Evolutionary conservation across 2,888 invertebrate genomes (phyloP).

Genomic region (Drosophila tripunctata): DNA sequence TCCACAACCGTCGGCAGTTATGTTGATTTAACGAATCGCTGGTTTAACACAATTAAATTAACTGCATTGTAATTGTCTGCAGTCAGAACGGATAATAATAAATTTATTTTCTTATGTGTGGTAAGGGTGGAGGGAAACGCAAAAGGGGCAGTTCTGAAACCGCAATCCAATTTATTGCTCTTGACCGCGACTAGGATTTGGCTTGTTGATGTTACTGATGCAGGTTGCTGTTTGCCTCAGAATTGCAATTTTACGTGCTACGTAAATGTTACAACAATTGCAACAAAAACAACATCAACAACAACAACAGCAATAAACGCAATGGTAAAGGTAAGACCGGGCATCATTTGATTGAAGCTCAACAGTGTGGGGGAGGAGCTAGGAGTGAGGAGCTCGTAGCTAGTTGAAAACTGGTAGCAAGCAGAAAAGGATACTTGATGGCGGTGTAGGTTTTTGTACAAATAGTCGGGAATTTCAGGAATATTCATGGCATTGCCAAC

Average conservation of each 20-base stretch:
- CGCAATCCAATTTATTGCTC: slow-evolving; percentile 73
- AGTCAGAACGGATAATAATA: slow-evolving; percentile 50
- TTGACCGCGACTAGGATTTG: slow-evolving; percentile 65
- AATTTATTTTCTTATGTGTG: slow-evolving; percentile 40
- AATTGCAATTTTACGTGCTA: slow-evolving; percentile 71
- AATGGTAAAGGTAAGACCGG: slow-evolving; percentile 33
- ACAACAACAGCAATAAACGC: slow-evolving; percentile 27
- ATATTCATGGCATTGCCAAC: slow-evolving; percentile 66
- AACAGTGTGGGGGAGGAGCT: slow-evolving; percentile 40
- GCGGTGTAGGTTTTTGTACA: slow-evolving; percentile 22
- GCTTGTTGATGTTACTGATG: slow-evolving; percentile 33
- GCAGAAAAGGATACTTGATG: slow-evolving; percentile 36
- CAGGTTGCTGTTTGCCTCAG: slow-evolving; percentile 34
- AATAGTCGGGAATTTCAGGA: slow-evolving; percentile 49
- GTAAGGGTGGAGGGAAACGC: not conserved
- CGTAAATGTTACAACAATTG: slow-evolving; percentile 54
- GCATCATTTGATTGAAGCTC: slow-evolving; percentile 68
- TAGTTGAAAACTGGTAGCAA: not conserved
- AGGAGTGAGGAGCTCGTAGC: not conserved
- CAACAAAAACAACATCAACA: slow-evolving; percentile 19
- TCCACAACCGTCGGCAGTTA: slow-evolving; percentile 2
- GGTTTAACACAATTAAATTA: slow-evolving; percentile 58
- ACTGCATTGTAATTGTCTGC: slow-evolving; percentile 55
- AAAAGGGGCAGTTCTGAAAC: not conserved
- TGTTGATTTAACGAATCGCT: slow-evolving; percentile 20